Evolutionary conservation across 64 coral and sea anemone genomes (phyloP), one percentile per base, ranked within the genome.

Genomic region (Astreopora myriophthalma): DNA sequence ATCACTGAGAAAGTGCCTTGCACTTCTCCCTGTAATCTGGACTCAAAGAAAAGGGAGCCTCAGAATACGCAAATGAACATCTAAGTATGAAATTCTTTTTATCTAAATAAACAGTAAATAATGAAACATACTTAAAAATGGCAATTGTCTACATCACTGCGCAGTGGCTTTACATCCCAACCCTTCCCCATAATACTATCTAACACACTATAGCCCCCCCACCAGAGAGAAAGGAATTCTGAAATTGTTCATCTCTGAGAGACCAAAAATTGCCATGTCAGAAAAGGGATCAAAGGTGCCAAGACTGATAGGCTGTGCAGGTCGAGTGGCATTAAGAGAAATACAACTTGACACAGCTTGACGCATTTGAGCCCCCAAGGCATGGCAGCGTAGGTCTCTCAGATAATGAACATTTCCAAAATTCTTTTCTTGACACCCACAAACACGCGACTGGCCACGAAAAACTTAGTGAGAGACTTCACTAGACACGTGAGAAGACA

Each of bases 371-470:
- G 76, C 89, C 40, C 76, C 89, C 76, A 82, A 81, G 63, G 75
- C 89, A 90, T 90, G 88, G 26, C 88, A 65, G 71, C 76, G 76
- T 37, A 91, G 65, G 30, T 91, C 89, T 91, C 89, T 91, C 89
- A 80, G 89, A 91, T 91, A 91, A 22, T 20, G 69, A 82, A 82
- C 69, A 84, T 92, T 92, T 92, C 68, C 89, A 92, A 92, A 92
- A 35, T 92, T 92, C 24, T 20, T 32, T 74, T 84, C 67, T 80
- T 92, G 89, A 84, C 62, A 92, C 16, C 55, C 69, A 92, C 28
- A 84, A 74, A 92, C 70, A 84, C 31, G 69, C 28, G 77, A 34
- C 38, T 92, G 89, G 83, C 78, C 67, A 26, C 42, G 16, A 74
- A 89, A 91, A 44, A 73, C 69, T 49, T 70, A 76, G 34, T 48